Percentiles rank a stretch among this genome's conserved stretches.
Conservation (phyloP, 1,140 invertebrate genomes). For the Epicauta chinensis region DNA sequence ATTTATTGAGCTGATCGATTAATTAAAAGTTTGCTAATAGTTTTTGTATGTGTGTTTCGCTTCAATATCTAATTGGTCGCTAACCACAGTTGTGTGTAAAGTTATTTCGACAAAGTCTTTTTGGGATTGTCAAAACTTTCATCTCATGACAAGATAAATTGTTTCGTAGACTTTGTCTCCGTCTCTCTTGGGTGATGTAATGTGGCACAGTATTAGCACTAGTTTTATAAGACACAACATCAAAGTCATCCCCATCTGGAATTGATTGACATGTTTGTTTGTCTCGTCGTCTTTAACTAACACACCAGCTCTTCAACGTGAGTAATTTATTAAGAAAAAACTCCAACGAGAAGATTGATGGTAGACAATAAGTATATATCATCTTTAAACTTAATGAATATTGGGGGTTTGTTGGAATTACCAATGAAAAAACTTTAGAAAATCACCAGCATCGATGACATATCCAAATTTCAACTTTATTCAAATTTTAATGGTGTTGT, state of each 20-base stretch:
- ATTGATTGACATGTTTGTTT: slow-evolving; percentile 23
- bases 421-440: too few relatives aligned
- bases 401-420: neutral
- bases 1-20: too few relatives aligned
- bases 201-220: neutral
- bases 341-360: neutral
- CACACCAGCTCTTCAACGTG: slow-evolving; percentile 2
- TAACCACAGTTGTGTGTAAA: slow-evolving; percentile 1
- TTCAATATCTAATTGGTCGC: neutral
- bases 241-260: slow-evolving; percentile 18
- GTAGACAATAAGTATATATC: neutral
- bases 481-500: slow-evolving; percentile 5
- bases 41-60: neutral
- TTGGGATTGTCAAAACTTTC: too few relatives aligned
- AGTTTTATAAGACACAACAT: slow-evolving; percentile 6
- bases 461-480: neutral
- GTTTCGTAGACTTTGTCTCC: slow-evolving; percentile 5
- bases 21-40: too few relatives aligned
- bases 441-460: neutral
- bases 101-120: slow-evolving; percentile 1
- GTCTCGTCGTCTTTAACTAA: slow-evolving; percentile 14
- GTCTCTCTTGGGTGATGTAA: slow-evolving; percentile 1
- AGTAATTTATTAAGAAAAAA: slow-evolving; percentile 22
- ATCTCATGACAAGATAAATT: slow-evolving; percentile 12
- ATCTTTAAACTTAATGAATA: slow-evolving; percentile 12